A percentile compares a stretch with the other conserved stretches of the same genome.
These are phyloP conservation scores for Cercocebus atys DNA, from an alignment of 2,113 vertebrate species.

Conservation along the genomic window DNA sequence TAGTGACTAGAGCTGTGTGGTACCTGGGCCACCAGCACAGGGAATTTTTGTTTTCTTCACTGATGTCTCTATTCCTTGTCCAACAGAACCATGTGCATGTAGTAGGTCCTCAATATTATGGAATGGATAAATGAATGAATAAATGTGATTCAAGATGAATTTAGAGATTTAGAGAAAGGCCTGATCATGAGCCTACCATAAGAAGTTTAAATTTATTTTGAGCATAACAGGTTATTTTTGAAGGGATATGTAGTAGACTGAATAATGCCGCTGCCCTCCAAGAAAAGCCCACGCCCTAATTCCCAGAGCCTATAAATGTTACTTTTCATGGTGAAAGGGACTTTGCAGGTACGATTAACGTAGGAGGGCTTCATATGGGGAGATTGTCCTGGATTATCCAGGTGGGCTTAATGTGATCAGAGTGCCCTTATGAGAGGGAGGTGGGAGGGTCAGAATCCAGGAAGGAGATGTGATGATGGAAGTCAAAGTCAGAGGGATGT, in stretches of 20 bases:
- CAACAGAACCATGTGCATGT: background rate
- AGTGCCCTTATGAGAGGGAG: background rate
- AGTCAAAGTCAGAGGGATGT: background rate
- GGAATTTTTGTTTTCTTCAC: background rate
- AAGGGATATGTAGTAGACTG: background rate
- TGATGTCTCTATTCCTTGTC: background rate
- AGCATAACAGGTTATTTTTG: background rate
- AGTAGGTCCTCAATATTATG: background rate
- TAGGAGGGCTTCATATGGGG: background rate
- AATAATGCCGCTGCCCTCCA: background rate
- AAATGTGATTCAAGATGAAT: background rate
- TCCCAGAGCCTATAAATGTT: background rate
- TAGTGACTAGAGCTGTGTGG: accelerated
- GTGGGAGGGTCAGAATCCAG: background rate
- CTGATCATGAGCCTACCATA: background rate
- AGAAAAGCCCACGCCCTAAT: background rate
- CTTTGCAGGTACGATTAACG: background rate
- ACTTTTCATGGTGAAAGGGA: background rate
- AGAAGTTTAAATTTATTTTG: background rate
- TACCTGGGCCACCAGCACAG: accelerated
- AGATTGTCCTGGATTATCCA: background rate
- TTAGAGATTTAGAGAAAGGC: background rate
- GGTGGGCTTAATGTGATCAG: background rate
- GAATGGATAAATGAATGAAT: background rate
- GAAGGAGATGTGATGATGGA: background rate